Conservation (phyloP, 2,113 vertebrate species). For the Lota lota region DNA sequence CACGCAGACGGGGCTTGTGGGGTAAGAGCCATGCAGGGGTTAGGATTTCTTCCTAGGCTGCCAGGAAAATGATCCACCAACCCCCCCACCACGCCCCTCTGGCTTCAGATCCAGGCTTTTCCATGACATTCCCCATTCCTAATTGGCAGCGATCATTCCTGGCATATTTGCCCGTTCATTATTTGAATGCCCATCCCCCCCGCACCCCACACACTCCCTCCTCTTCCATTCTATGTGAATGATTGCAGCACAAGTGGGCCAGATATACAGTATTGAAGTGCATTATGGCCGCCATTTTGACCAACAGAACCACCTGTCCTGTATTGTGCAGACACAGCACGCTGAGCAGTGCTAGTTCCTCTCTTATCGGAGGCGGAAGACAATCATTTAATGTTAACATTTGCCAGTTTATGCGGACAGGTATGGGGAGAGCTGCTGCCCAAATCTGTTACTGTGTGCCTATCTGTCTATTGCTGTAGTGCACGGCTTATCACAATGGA, state of each 20-base stretch:
- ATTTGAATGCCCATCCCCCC: conserved; percentile 5
- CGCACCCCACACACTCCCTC: neutral
- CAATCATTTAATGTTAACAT: too few species aligned
- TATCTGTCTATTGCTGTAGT: conserved; percentile 13
- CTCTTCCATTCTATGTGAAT: conserved; percentile 14
- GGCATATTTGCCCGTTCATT: conserved; percentile 34
- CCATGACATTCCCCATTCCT: conserved; percentile 45
- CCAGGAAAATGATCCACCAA: conserved; percentile 56
- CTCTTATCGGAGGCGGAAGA: conserved; percentile 12
- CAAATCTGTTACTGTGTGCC: too few species aligned
- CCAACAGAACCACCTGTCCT: neutral
- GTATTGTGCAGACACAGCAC: neutral
- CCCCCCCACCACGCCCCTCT: conserved; percentile 20
- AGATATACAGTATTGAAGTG: neutral
- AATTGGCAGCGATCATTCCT: conserved; percentile 58
- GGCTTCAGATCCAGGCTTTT: conserved; percentile 58
- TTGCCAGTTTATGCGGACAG: neutral
- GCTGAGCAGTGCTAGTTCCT: neutral
- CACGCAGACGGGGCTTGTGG: conserved; percentile 60
- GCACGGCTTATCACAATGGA: conserved; percentile 13
- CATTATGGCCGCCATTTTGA: neutral
- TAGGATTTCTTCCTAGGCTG: conserved; percentile 56
- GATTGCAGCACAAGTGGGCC: conserved; percentile 32
- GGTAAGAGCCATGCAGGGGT: conserved; percentile 56
- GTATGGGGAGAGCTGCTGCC: neutral